Base-by-base conservation (phyloP, 2,888 invertebrate genomes). In the Drosophila monieri region DNA sequence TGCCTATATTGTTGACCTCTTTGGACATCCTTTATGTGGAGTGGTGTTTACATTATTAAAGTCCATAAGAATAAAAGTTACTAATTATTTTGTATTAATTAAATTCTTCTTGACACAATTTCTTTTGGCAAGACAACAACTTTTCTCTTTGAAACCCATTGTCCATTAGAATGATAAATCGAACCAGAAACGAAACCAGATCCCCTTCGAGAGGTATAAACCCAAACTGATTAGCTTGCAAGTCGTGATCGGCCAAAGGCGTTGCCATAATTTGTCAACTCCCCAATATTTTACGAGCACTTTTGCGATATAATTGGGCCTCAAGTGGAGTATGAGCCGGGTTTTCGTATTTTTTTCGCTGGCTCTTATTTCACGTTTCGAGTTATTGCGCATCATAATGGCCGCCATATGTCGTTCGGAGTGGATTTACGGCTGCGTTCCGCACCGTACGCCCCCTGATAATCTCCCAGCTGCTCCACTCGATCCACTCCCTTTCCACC, bases 191-290 rank as follows among this genome's bases (percentile, higher is more conserved):
- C n/a, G 23, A 23, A 35, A 35, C 43, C 61, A 48, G 43, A 62
- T 21, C 27, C 9, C 39, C 48, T 35, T 21, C 15, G 5, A 15
- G 21, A 30, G 27, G 9, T n/a, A 60, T 15, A 8, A 10, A 18
- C 21, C 44, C 46, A 27, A 39, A 4, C 23, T 75, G 65, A 72
- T 81, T 81, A 80, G 73, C 48, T 73, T 84, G 67, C 85, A 70
- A 47, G 65, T 65, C 85, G 68, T 69, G 76, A 76, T 65, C 57
- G 47, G 48, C 14, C 21, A 67, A 81, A 88, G 89, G 89, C 89
- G 89, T 89, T 87, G 75, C 89, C 88, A 89, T 89, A 89, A 89
- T 87, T 89, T 83, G 89, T 89, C 89, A 88, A 88, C 89, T 88
- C 89, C 89, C 88, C 74, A 89, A 86, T 86, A 88, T 83, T 87